Evolutionary conservation across 1,140 invertebrate species (phyloP), one percentile per base, ranked within the genome.

Genomic region (Sesamia nonagrioides): DNA sequence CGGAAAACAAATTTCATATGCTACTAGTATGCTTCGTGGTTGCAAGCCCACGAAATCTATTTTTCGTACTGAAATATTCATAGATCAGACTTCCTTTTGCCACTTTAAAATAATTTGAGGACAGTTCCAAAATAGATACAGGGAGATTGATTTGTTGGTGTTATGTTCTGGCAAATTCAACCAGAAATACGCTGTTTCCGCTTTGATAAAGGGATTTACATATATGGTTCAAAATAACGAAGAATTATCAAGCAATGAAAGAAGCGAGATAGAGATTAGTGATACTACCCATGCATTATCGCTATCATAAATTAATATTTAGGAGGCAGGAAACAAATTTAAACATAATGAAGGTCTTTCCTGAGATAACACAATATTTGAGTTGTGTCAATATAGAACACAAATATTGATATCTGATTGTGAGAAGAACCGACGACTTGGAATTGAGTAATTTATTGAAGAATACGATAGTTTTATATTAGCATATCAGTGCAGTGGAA

Each of bases 331-430:
- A 42, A 66, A 45, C 18, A 40, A 40, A 18, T 66, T 17, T 18
- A 27, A 21, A 27, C 8, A 48, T 50, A 48, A 52, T 37, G 50
- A 71, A 54, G 48, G 7, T 37, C 18, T 71, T 52, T 52, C 18
- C 63, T 27, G 7, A 68, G 63, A 68, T 68, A 68, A 45, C 13
- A 17, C n/a, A n/a, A n/a, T n/a, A n/a, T n/a, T n/a, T n/a, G n/a
- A n/a, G n/a, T n/a, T n/a, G n/a, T n/a, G n/a, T n/a, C n/a, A n/a
- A n/a, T n/a, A n/a, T 71, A 52, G 15, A 71, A 71, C 68, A 71
- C 48, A 71, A 71, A 52, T 54, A 71, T n/a, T 71, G 48, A 15
- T 71, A 54, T 54, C 68, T 27, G 54, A 33, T 54, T 7, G 48
- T 17, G 33, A 37, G 15, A n/a, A 11, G 68, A 71, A 11, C n/a